Percentiles rank a stretch among this genome's conserved stretches.
Evolutionary conservation across 2,797 vertebrate species (phyloP).

Genomic region (Micrastur ruficollis): DNA sequence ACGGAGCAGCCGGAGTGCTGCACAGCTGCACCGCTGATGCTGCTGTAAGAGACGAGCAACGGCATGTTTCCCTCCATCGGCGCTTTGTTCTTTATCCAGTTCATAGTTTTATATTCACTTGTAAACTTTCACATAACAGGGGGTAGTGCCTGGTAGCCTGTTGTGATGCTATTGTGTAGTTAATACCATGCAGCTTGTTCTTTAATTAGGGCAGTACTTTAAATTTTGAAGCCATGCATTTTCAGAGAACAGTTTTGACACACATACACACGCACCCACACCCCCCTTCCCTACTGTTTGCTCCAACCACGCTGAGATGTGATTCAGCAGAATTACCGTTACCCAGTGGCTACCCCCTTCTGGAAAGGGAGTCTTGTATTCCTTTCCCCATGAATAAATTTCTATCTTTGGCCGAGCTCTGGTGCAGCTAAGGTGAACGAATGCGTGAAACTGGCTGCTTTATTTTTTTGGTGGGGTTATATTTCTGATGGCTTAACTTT

Average conservation of each 20-base stretch:
- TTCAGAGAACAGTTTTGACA: background rate
- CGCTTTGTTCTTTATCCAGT: background rate
- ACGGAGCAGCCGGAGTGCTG: background rate
- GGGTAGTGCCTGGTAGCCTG: background rate
- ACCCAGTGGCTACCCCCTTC: background rate
- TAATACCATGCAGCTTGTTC: background rate
- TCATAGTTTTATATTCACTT: background rate
- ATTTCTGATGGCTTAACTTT: background rate
- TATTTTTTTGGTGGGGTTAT: background rate
- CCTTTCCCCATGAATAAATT: background rate
- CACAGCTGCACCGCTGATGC: background rate
- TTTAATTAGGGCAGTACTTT: background rate
- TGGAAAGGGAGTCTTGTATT: background rate
- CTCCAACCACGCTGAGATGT: background rate
- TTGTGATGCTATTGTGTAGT: background rate
- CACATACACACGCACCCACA: too few relatives aligned
- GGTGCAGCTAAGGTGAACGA: background rate
- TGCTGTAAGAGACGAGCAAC: background rate
- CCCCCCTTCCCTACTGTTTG: background rate
- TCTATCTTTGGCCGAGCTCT: background rate
- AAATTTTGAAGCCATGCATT: background rate
- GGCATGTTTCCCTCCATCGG: accelerated
- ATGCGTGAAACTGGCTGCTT: background rate
- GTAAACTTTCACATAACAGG: background rate
- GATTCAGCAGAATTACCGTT: background rate